Base-by-base conservation (phyloP, 2,113 vertebrate species). In the Gracilinanus agilis region DNA sequence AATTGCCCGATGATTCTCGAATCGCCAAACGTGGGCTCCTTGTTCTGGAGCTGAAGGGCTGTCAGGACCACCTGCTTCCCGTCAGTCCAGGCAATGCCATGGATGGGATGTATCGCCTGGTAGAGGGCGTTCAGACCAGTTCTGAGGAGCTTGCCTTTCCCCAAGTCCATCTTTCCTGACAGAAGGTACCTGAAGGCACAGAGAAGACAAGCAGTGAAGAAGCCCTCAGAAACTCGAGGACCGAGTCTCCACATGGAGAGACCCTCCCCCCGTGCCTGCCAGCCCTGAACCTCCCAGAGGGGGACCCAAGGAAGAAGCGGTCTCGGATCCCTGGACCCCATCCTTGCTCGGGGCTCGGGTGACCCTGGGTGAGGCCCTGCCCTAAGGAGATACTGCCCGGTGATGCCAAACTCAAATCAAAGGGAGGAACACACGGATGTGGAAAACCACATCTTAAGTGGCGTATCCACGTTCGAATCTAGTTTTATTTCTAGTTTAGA, bases 51-150 rank as follows among this genome's bases (percentile, higher is more conserved):
- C 94, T 97, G 98, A 54, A 99, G 96, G 0, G 98, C 94, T 0
- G 99, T 99, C 88, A 99, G 97, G 90, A 99, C 98, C 91, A 99
- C 99, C 96, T 99, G 99, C 91, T 98, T 99, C 93, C 99, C 99
- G 9, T 99, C 99, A 0, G 99, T 99, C 99, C 99, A 99, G 9
- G 99, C 99, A 23, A 99, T 99, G 93, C 99, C 99, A 0, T 99
- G 99, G 94, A 99, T 23, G 0, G 99, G 99, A 96, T 99, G 99
- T 91, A 99, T 97, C 54, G 99, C 99, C 97, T 99, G 99, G 97
- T 99, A 98, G 0, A 99, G 98, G 5, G 98, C 98, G 91, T 99
- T 99, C 97, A 99, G 98, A 40, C 99, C 99, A 0, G 99, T 99
- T 98, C 99, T 98, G 90, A 99, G 98, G 90, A 99, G 99, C 96